phyloP scores from a whole-genome alignment of 2,888 invertebrate genomes.

The Ischnura elegans region DNA sequence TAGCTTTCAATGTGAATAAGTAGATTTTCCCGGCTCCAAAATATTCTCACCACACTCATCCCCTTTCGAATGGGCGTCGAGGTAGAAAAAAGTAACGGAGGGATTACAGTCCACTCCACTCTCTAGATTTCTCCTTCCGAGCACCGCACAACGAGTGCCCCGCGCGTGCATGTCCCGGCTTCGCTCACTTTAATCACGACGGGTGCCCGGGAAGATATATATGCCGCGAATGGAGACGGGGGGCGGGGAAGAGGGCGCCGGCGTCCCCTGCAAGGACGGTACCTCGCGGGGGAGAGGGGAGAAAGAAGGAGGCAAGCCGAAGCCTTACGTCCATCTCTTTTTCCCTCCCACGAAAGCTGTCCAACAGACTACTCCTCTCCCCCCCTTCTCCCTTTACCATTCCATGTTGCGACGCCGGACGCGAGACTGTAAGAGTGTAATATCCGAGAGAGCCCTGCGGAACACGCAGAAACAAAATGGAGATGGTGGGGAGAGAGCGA shows the following conservation, averaged over 20 bases:
- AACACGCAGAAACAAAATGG: conserved; percentile 63
- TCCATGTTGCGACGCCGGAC: neutral
- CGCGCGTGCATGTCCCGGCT: conserved; percentile 43
- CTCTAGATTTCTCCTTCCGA: conserved; percentile 11
- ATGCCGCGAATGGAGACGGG: neutral
- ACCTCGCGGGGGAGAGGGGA: neutral
- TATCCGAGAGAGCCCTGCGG: conserved; percentile 53
- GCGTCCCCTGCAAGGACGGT: neutral
- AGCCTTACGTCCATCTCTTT: neutral
- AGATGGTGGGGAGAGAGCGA: no score
- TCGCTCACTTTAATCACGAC: conserved; percentile 62
- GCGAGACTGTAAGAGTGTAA: conserved; percentile 27
- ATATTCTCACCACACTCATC: no score
- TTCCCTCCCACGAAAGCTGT: neutral
- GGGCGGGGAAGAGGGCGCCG: neutral
- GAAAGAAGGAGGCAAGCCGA: neutral
- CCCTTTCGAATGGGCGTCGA: no score
- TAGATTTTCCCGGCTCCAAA: no score
- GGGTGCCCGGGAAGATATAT: neutral
- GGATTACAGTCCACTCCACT: conserved; percentile 5
- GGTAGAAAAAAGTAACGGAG: neutral
- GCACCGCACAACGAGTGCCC: no score
- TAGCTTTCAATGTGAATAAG: no score
- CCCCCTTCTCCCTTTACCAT: neutral
- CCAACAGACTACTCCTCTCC: neutral